Conservation (phyloP, 1,140 invertebrate genomes). For the Ectropis grisescens region DNA sequence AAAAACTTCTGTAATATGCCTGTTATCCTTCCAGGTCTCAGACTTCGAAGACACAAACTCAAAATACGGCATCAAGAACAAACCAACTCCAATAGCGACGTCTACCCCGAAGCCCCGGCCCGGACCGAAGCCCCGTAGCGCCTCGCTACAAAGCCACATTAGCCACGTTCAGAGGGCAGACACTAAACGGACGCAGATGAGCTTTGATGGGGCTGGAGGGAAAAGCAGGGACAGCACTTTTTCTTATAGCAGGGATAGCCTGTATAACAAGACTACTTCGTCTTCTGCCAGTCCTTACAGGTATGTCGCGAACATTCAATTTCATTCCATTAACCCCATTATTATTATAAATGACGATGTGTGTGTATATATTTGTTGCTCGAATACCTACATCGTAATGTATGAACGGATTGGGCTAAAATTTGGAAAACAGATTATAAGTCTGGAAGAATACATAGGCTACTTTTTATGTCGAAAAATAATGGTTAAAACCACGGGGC, state of each 20-base stretch:
- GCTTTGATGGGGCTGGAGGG: slow-evolving; percentile 13
- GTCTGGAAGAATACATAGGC: no score
- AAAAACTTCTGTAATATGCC: neutral
- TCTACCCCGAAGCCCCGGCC: slow-evolving; percentile 30
- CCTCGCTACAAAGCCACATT: slow-evolving; percentile 29
- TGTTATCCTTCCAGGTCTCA: slow-evolving; percentile 28
- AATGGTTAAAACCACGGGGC: no score
- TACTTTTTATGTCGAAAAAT: no score
- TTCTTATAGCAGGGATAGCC: slow-evolving; percentile 14
- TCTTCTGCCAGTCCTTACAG: no score
- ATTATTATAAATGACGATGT: no score
- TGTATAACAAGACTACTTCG: no score
- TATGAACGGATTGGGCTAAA: no score
- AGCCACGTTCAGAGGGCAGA: slow-evolving; percentile 16
- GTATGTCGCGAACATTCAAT: no score
- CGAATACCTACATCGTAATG: no score
- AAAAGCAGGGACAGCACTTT: slow-evolving; percentile 21
- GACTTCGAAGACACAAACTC: slow-evolving; percentile 45
- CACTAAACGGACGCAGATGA: slow-evolving; percentile 12
- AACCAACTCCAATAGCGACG: slow-evolving; percentile 22
- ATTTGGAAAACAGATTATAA: no score
- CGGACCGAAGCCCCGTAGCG: slow-evolving; percentile 19
- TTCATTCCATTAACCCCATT: no score
- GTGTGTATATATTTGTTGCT: no score
- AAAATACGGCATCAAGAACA: slow-evolving; percentile 30